Base-by-base conservation (phyloP, 2,113 vertebrate species). In the Corvus hawaiiensis region DNA sequence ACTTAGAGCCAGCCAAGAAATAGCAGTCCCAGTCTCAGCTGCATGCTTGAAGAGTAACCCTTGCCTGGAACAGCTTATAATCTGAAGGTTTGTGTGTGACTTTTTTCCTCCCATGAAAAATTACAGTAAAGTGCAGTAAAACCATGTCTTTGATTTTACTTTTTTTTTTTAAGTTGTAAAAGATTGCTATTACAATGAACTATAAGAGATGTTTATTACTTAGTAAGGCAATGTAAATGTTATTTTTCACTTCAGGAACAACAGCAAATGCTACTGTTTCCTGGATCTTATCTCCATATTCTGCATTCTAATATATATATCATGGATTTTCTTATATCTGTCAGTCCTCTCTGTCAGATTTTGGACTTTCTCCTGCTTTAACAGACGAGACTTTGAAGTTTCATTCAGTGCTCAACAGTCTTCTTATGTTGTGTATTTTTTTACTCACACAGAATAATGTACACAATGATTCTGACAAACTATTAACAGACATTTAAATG, bases 31-130 rank as follows among this genome's bases (percentile, higher is more conserved):
- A 33, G n/a, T 49, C n/a, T 85, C 79, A 94, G 18, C 35, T 52
- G 64, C 87, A 27, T 55, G 8, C 19, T 62, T 74, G 16, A 28
- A 89, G 12, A 62, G 20, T 46, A 81, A 66, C 6, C 5, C 1
- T 77, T 91, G n/a, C 26, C 16, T 32, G 43, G 18, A 92, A 55
- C 30, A 92, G 11, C 16, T 26, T 11, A 48, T 43, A 63, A 54
- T 13, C 20, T 69, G 35, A 43, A 49, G 6, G 11, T 24, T 35
- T 82, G 4, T 52, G 28, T 0, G 0, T 8, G 3, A 11, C 1
- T 35, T 61, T 54, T 52, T 22, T 41, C 23, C 55, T 62, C 35
- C 3, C 6, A n/a, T 26, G 10, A 76, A 90, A 83, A 77, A 41
- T 20, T 87, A 17, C 4, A 74, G 17, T 43, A 37, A 69, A 68